phyloP scores from a whole-genome alignment of 2,797 vertebrate species.

The Rhinatrema bivittatum region DNA sequence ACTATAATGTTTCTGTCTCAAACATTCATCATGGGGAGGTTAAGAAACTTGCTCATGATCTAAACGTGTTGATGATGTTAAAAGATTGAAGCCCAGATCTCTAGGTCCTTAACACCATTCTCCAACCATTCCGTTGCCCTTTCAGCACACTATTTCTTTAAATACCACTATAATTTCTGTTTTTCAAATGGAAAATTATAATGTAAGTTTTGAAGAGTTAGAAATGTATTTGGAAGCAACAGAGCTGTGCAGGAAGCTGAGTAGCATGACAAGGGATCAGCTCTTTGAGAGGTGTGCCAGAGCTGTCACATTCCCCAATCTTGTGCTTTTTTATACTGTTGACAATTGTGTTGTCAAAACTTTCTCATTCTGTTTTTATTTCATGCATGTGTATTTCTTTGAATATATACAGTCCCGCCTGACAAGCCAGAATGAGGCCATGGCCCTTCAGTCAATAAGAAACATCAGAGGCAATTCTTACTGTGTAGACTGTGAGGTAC shows the following conservation, averaged over 20 bases:
- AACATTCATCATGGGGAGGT: too few relatives aligned
- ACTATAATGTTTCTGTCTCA: too few relatives aligned
- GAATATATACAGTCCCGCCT: constrained; percentile 70
- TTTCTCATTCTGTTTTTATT: neutral
- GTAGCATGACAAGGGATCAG: neutral
- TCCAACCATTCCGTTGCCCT: too few relatives aligned
- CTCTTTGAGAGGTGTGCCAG: constrained; percentile 3
- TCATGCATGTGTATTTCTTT: neutral
- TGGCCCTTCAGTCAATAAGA: constrained; percentile 87
- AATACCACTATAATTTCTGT: neutral
- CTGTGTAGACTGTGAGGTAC: constrained; percentile 88
- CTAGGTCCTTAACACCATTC: too few relatives aligned
- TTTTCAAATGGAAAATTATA: neutral
- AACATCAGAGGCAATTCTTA: constrained; percentile 81
- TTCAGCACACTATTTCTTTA: too few relatives aligned
- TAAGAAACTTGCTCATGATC: too few relatives aligned
- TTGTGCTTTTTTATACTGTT: accelerated
- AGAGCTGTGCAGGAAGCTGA: neutral
- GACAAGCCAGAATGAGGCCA: constrained; percentile 87
- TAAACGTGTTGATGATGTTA: too few relatives aligned
- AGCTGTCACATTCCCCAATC: accelerated
- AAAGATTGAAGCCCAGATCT: too few relatives aligned
- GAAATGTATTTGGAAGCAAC: neutral
- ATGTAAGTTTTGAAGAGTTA: neutral
- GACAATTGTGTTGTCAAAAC: accelerated